Base-by-base conservation (phyloP, 2,888 invertebrate species). In the Dichetophora obliterata region DNA sequence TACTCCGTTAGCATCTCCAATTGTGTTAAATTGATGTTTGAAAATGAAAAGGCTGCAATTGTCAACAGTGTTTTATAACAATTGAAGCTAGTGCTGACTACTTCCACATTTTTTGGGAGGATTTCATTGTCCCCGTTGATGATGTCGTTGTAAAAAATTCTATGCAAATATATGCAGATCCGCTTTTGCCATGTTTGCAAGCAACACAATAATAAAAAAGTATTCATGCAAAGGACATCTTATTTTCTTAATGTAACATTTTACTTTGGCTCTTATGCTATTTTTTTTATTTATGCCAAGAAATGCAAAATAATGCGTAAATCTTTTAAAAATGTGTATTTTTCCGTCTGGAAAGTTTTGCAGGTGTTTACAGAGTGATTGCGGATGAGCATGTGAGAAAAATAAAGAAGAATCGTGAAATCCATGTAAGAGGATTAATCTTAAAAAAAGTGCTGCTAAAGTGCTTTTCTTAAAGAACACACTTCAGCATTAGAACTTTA, bases 161-260 rank as follows among this genome's bases (percentile, higher is more conserved):
- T 85, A 87, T 87, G 87, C 87, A 85, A 87, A 87, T 86, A 79
- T 87, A 87, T 87, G 87, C 87, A 87, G 86, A 87, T 87, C 84
- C 84, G 86, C 87, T 87, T 87, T 86, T 83, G 85, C 84, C 84
- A 85, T 86, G 86, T 69, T 68, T 69, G 24, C 34, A 27, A 68
- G 34, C 27, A 14, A 43, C 37, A 14, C n/a, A 31, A 27, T n/a
- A 22, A 52, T 59, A 73, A n/a, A 50, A 61, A 61, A 22, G 34
- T 48, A 72, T 48, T 50, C 50, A 65, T 73, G 48, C 72, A 52
- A 52, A 50, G 73, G 73, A 74, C 65, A 72, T 74, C 50, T 63
- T 74, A 19, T 54, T 59, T 66, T 71, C 57, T 34, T 34, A 71
- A 71, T 59, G 71, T 50, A 31, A 14, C 43, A 52, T 66, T 66